Conservation (phyloP, 2,888 invertebrate species). For the Latrodectus elegans region DNA sequence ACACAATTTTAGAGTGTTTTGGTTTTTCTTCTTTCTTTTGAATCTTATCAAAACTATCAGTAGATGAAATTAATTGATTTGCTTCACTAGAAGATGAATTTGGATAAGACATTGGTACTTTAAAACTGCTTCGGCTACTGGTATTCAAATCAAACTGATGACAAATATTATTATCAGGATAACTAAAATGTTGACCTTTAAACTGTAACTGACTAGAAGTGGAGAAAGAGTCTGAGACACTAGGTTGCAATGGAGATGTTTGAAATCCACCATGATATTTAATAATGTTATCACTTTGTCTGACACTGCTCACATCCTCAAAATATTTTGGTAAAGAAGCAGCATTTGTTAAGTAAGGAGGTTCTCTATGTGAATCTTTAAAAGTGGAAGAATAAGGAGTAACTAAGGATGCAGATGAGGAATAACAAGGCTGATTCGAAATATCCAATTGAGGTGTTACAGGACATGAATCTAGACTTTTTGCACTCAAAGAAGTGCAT, state of each 20-base stretch:
- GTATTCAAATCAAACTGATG: neutral
- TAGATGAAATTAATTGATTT: neutral
- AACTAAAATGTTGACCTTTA: neutral
- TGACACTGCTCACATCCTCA: conserved; percentile 30
- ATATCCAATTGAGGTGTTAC: neutral
- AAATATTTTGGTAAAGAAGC: conserved; percentile 27
- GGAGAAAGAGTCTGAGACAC: neutral
- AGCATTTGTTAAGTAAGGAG: neutral
- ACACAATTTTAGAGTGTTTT: neutral
- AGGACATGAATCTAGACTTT: neutral
- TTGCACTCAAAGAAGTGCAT: too few relatives aligned
- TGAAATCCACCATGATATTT: neutral
- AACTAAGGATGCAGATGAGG: neutral
- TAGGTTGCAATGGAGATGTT: neutral
- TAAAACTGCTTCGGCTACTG: neutral
- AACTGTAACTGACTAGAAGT: neutral
- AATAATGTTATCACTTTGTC: neutral
- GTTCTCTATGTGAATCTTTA: neutral
- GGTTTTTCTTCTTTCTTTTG: neutral
- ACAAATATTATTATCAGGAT: neutral
- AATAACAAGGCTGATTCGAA: neutral
- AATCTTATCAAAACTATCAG: neutral
- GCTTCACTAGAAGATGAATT: neutral
- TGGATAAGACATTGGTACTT: neutral
- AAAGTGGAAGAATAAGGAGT: conserved; percentile 24